Conservation (phyloP, 2,113 vertebrate genomes). For the Hemibagrus wyckioides region DNA sequence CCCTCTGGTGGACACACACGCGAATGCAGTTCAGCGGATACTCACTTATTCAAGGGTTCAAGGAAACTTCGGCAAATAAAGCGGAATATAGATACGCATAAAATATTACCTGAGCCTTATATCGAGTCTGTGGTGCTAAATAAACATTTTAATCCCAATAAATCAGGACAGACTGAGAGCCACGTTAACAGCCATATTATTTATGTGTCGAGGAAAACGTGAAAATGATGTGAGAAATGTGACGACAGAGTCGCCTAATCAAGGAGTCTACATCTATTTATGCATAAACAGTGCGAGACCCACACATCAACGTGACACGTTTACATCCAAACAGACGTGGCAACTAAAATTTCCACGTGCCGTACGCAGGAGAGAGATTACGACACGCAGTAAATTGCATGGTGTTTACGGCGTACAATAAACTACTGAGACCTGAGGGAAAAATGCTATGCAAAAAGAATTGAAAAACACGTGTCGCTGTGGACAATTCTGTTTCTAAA, state of each 20-base stretch:
- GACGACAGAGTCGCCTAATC: background rate
- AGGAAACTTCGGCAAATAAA: too few relatives aligned
- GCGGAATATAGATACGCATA: background rate
- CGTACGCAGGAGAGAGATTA: background rate
- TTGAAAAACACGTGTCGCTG: background rate
- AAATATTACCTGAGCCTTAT: background rate
- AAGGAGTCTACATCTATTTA: background rate
- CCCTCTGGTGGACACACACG: background rate
- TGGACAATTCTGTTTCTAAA: background rate
- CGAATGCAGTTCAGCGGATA: background rate
- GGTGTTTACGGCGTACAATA: background rate
- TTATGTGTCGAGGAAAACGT: background rate
- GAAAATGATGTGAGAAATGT: background rate
- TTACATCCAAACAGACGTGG: background rate
- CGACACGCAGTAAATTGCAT: background rate
- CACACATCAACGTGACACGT: conserved; percentile 14
- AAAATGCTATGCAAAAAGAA: background rate
- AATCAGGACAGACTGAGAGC: background rate
- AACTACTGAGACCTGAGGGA: background rate
- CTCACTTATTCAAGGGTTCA: background rate
- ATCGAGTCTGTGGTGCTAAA: background rate
- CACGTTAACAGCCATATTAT: background rate
- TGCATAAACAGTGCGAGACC: background rate
- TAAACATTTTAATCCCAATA: background rate
- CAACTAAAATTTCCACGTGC: background rate